Conservation (phyloP, 2,113 vertebrate species). For the Muntiacus muntjak region DNA sequence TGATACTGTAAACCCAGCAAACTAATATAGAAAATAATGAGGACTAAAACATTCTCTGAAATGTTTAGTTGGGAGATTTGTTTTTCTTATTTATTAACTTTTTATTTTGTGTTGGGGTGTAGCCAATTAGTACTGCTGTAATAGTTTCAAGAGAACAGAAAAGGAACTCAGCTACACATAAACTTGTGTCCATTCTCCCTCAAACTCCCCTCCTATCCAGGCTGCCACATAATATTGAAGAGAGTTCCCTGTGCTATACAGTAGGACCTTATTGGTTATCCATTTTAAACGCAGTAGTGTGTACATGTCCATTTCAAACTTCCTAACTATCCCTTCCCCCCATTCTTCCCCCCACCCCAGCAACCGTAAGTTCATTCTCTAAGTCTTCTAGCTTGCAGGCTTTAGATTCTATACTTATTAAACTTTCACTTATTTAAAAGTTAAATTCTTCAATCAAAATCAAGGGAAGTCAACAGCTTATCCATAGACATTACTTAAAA, state of each 20-base stretch:
- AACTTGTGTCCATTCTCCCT: not conserved
- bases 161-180: not conserved
- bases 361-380: not conserved
- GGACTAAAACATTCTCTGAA: not conserved
- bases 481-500: not conserved
- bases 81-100: not conserved
- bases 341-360: accelerated
- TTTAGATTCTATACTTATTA: not conserved
- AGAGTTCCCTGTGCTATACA: not conserved
- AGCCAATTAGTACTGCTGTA: not conserved
- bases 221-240: not conserved
- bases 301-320: not conserved
- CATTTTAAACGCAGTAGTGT: not conserved
- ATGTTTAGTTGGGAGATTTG: not conserved
- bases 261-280: not conserved
- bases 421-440: not conserved
- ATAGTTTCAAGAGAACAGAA: not conserved
- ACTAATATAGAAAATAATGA: not conserved
- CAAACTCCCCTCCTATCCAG: not conserved
- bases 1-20: not conserved
- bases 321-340: not conserved
- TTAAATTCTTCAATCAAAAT: not conserved
- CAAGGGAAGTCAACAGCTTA: not conserved
- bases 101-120: not conserved
- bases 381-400: not conserved